Evolutionary conservation across 2,797 vertebrate genomes (phyloP).

Genomic region (Melanotaenia boesemani): DNA sequence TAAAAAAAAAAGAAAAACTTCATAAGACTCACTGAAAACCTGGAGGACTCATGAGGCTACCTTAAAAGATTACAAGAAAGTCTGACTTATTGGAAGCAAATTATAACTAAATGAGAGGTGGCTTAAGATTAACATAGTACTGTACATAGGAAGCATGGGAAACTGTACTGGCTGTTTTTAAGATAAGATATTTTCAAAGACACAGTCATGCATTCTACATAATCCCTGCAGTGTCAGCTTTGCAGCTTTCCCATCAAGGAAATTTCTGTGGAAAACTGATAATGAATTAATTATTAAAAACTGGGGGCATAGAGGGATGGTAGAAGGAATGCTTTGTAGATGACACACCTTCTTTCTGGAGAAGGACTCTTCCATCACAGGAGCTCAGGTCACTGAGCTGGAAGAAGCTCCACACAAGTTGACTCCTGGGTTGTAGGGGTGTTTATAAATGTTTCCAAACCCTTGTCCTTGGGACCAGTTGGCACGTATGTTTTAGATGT

Average conservation of each 20-base stretch:
- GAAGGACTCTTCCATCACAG: not conserved
- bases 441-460: not conserved
- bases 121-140: not conserved
- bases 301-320: not conserved
- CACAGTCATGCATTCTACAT: not conserved
- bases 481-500: not conserved
- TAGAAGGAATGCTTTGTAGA: not conserved
- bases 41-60: not conserved
- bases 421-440: not conserved
- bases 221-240: constrained; percentile 5
- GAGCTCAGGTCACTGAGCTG: not conserved
- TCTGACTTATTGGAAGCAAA: not conserved
- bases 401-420: not conserved
- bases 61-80: not conserved
- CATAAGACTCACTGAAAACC: too few relatives aligned
- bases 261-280: constrained; percentile 15
- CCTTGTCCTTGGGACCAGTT: not conserved
- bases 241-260: not conserved
- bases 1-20: too few relatives aligned
- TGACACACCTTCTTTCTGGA: not conserved
- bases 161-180: not conserved
- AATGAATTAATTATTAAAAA: constrained; percentile 33
- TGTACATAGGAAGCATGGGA: not conserved
- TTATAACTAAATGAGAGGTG: not conserved
- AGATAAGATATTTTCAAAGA: not conserved